Base-by-base conservation (phyloP, 1,140 invertebrate genomes). In the Fopius arisanus region DNA sequence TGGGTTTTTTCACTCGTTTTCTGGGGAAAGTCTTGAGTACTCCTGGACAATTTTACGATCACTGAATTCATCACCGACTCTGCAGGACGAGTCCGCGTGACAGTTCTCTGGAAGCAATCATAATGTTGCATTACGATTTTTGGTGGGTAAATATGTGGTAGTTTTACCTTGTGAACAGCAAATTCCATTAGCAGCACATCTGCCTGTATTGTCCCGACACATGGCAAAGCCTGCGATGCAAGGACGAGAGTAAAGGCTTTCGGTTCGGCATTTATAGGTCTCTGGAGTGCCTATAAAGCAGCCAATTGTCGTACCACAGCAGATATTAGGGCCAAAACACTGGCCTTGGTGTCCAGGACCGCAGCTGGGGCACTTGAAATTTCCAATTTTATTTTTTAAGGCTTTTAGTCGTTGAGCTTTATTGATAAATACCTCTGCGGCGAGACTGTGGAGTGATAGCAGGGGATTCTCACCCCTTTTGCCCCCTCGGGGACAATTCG, bases 251-350 rank as follows among this genome's bases (percentile, higher is more conserved):
- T 82, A 82, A 10, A 85, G 67, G 69, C 78, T 85, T 78, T 90
- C 89, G 65, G 78, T 83, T 80, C 86, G 82, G 67, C 89, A 90
- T 72, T 79, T 80, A 16, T 86, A 77, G n/a, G 89, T 88, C 79
- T 90, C 88, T 7, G 84, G 75, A 12, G 87, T 89, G 37, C 85
- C 87, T 59, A 90, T 78, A 16, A 89, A 83, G 76, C 89, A 90
- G 6, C 89, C 89, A 67, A 90, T 89, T 5, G 67, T 81, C 0
- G 88, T 82, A 21, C 88, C 88, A 70, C 89, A 90, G 71, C 89
- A 90, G 68, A 90, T 90, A 63, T 84, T 79, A 2, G 89, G 86
- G 1, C 89, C 89, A 75, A 90, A 90, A 80, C 89, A 90, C 80
- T 89, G 86, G 5, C 89, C 89, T 43, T 81, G 78, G 67, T 79